phyloP scores from a whole-genome alignment of 2,888 invertebrate species.

The Camptogramma bilineatum region DNA sequence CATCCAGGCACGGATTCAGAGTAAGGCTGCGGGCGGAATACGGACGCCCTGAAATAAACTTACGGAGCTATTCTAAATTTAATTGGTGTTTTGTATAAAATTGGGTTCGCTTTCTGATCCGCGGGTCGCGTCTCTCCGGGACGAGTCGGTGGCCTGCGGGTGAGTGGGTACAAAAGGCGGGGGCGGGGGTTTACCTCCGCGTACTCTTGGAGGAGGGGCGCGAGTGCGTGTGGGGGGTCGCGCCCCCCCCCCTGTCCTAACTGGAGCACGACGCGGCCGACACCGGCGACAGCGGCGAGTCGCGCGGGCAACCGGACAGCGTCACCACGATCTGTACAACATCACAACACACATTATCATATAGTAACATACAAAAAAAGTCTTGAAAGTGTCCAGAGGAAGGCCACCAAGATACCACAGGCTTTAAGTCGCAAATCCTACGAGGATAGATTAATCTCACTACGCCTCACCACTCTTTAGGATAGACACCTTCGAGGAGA shows the following conservation, averaged over 20 bases:
- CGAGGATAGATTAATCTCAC: too few species aligned
- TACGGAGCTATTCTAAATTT: slow-evolving; percentile 44
- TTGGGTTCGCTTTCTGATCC: slow-evolving; percentile 17
- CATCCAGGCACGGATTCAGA: slow-evolving; percentile 39
- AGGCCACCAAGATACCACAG: too few species aligned
- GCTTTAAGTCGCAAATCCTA: too few species aligned
- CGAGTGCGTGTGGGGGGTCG: slow-evolving; percentile 84
- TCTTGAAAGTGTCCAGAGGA: too few species aligned
- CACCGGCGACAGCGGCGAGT: slow-evolving; percentile 93
- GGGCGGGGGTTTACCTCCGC: slow-evolving; percentile 80
- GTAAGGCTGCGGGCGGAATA: slow-evolving; percentile 37
- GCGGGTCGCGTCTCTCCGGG: slow-evolving; percentile 23
- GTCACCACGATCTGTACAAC: slow-evolving; percentile 89
- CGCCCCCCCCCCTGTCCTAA: slow-evolving; percentile 89
- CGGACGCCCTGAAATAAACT: slow-evolving; percentile 35
- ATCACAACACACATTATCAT: slow-evolving; percentile 2
- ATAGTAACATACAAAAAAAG: too few species aligned
- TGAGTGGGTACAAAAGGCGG: slow-evolving; percentile 70
- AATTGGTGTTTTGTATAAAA: slow-evolving; percentile 46
- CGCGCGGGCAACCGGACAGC: slow-evolving; percentile 95
- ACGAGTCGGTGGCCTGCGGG: slow-evolving; percentile 41
- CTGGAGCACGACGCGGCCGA: slow-evolving; percentile 97
- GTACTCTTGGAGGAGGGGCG: slow-evolving; percentile 84
- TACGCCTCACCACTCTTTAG: too few species aligned
- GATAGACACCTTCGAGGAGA: too few species aligned